Evolutionary conservation across 1,140 invertebrate genomes (phyloP).

Genomic region (Drosophila lacteicornis): DNA sequence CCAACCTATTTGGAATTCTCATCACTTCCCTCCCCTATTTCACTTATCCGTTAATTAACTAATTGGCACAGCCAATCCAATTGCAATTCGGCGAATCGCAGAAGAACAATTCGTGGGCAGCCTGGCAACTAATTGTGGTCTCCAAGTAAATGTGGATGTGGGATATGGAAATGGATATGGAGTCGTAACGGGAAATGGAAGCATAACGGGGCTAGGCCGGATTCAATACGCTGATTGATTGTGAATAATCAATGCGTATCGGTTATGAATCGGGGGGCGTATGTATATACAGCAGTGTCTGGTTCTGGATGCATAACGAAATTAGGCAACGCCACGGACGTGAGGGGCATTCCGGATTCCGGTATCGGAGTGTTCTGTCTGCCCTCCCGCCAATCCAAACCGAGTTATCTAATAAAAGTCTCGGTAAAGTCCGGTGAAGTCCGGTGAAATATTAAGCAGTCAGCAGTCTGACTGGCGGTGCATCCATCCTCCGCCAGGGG

Average conservation of each 20-base stretch:
- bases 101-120: conserved; percentile 33
- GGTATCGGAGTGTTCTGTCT: background rate
- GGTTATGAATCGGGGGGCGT: conserved; percentile 34
- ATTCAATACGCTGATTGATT: conserved; percentile 72
- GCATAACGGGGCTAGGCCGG: conserved; percentile 34
- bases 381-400: conserved; percentile 44
- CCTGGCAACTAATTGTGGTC: conserved; percentile 48
- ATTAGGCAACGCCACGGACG: conserved; percentile 58
- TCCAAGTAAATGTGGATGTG: conserved; percentile 15
- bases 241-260: conserved; percentile 38
- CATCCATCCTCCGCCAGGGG: conserved; percentile 9
- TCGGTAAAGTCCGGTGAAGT: conserved; percentile 48
- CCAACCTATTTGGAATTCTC: conserved; percentile 11
- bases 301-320: conserved; percentile 63
- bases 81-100: conserved; percentile 41
- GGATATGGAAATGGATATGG: conserved; percentile 7
- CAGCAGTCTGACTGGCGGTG: conserved; percentile 36
- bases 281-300: background rate
- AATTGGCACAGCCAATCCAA: conserved; percentile 58
- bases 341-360: conserved; percentile 57
- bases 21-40: conserved; percentile 21
- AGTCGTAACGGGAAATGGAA: conserved; percentile 31
- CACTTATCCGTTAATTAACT: conserved; percentile 68
- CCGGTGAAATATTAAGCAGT: conserved; percentile 72
- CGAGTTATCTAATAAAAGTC: conserved; percentile 73